Percentiles rank a stretch among this genome's conserved stretches.
phyloP scores from a whole-genome alignment of 2,888 invertebrate species.

The Ophion costatus region DNA sequence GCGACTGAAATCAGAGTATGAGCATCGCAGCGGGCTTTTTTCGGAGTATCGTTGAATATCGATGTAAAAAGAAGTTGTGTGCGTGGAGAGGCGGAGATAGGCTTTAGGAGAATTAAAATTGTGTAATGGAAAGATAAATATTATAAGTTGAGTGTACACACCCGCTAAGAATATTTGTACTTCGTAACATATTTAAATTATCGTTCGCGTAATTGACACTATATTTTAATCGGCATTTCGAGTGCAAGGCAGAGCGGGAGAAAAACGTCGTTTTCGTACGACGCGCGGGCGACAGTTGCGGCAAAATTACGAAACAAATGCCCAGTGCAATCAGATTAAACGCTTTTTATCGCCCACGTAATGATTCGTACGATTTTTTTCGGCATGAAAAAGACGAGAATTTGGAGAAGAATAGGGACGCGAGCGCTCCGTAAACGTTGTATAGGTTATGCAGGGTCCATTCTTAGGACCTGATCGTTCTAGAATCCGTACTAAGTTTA shows the following conservation, averaged over 20 bases:
- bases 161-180: slow-evolving; percentile 50
- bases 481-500: slow-evolving; percentile 65
- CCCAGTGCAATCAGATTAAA: slow-evolving; percentile 33
- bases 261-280: slow-evolving; percentile 12
- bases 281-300: slow-evolving; percentile 5
- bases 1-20: neutral
- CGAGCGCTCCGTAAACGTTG: slow-evolving; percentile 50
- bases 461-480: slow-evolving; percentile 65
- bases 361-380: slow-evolving; percentile 4
- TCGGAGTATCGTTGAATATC: slow-evolving; percentile 13
- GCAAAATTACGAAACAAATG: slow-evolving; percentile 15
- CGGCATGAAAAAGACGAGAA: slow-evolving; percentile 1
- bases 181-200: slow-evolving; percentile 47
- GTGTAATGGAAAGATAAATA: slow-evolving; percentile 35
- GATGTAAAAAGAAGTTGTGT: slow-evolving; percentile 59
- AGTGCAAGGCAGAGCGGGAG: slow-evolving; percentile 16
- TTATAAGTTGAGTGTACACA: slow-evolving; percentile 59
- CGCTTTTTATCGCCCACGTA: slow-evolving; percentile 19
- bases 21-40: neutral
- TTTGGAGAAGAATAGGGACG: slow-evolving; percentile 30
- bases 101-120: neutral
- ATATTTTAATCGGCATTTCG: slow-evolving; percentile 31
- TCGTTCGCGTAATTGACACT: slow-evolving; percentile 47
- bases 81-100: slow-evolving; percentile 12
- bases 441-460: slow-evolving; percentile 68